Base-by-base conservation (phyloP, 2,888 invertebrate genomes). In the Diadegma fenestrale region DNA sequence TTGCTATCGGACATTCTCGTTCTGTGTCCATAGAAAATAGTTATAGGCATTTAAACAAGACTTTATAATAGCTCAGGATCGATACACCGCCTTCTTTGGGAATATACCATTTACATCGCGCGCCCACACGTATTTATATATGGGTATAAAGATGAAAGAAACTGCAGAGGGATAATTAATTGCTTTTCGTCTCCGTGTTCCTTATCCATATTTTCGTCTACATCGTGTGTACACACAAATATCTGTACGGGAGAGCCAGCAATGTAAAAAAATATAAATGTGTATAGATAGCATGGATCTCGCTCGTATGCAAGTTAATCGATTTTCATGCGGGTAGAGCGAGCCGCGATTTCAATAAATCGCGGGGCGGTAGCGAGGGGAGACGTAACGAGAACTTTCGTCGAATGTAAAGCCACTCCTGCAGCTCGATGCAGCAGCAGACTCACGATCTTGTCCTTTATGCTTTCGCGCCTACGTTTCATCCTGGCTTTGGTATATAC, bases 361-460 rank as follows among this genome's bases (percentile, higher is more conserved):
- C 80, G 66, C 82, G 75, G 45, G 41, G 41, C 30, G 54, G 17
- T 30, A 45, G 78, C 48, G 45, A 78, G 37, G 30, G 43, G 63
- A 64, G 64, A 80, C 10, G 43, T 51, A 73, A 64, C 66, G 72
- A 66, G 64, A 78, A 61, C 30, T 58, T 80, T 80, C 51, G 66
- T 51, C 58, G 80, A 82, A 66, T 66, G 43, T 41, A 48, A 63
- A 63, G 77, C 85, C 85, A 85, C 85, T 85, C 82, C 82, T 82
- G 80, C 69, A 41, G 48, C 66, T 71, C 66, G 69, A 48, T 71
- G 54, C 37, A 64, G 58, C 71, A 45, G 64, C 75, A 45, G 54
- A 66, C 77, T 63, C 86, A 86, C 86, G 86, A 86, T 86, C 77
- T 80, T 83, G 86, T 86, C 83, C 83, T 83, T 86, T 86, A 80